phyloP scores from a whole-genome alignment of 1,140 invertebrate genomes.

The Psix sp. region DNA sequence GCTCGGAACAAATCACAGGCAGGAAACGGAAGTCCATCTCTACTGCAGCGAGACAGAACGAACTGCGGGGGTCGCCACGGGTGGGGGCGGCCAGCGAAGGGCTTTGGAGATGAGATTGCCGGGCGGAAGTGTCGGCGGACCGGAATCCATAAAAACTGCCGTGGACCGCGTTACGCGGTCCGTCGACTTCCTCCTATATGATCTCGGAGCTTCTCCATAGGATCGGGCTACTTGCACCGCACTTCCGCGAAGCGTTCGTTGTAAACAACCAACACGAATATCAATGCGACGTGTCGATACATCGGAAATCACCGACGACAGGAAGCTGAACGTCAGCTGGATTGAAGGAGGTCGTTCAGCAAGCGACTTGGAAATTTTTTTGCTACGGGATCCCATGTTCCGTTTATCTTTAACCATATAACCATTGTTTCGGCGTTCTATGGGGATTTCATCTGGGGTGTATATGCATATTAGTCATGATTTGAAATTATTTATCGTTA shows the following conservation, averaged over 20 bases:
- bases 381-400: no score
- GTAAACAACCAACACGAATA: conserved; percentile 52
- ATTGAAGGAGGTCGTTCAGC: conserved; percentile 11
- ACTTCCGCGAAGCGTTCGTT: conserved; percentile 40
- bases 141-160: conserved; percentile 68
- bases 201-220: conserved; percentile 36
- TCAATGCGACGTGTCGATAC: conserved; percentile 48
- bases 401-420: no score
- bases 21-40: conserved; percentile 63
- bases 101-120: conserved; percentile 64
- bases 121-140: conserved; percentile 63
- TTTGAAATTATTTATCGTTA: no score
- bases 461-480: no score
- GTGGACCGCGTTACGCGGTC: conserved; percentile 58
- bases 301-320: conserved; percentile 20
- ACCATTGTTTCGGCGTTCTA: no score
- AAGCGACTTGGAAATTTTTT: conserved; percentile 11
- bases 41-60: conserved; percentile 65
- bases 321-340: conserved; percentile 25
- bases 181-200: conserved; percentile 54
- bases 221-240: conserved; percentile 51
- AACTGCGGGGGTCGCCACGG: conserved; percentile 18
- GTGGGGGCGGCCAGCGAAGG: conserved; percentile 36
- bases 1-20: conserved; percentile 59
- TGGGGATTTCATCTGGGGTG: no score